A percentile compares a stretch with the other conserved stretches of the same genome.
Evolutionary conservation across 1,140 invertebrate species (phyloP).

Genomic region (Pentalonia nigronervosa): DNA sequence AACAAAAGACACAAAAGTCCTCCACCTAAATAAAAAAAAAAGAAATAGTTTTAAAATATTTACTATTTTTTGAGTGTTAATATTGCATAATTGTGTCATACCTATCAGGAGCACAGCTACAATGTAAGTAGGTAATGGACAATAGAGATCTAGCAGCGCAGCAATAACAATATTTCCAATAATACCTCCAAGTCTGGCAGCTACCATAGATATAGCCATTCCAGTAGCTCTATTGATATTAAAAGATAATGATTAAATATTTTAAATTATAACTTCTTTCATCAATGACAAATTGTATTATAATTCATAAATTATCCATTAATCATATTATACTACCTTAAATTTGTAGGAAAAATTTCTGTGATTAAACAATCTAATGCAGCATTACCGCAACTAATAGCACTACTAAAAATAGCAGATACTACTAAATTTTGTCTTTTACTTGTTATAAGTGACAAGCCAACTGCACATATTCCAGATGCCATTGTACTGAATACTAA

Average conservation of each 20-base stretch:
- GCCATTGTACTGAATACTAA: constrained; percentile 85
- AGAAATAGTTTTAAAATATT: background rate
- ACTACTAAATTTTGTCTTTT: constrained; percentile 83
- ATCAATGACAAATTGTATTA: background rate
- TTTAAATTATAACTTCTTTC: background rate
- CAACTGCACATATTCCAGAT: constrained; percentile 83
- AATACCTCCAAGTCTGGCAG: constrained; percentile 82
- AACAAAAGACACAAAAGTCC: constrained; percentile 83
- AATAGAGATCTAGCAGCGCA: constrained; percentile 80
- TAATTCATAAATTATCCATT: background rate
- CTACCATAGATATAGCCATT: constrained; percentile 86
- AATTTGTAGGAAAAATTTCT: constrained; percentile 87
- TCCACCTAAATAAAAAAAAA: constrained; percentile 68
- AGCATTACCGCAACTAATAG: constrained; percentile 87
- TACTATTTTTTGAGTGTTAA: background rate
- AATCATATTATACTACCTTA: constrained; percentile 67
- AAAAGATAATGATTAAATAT: background rate
- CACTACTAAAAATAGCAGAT: constrained; percentile 84
- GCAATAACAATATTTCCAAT: constrained; percentile 88
- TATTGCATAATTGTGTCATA: constrained; percentile 61
- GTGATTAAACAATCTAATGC: constrained; percentile 87
- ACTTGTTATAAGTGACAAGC: constrained; percentile 83
- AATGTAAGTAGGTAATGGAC: constrained; percentile 85
- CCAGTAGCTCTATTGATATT: constrained; percentile 75
- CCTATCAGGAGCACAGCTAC: constrained; percentile 80